Evolutionary conservation across 2,888 invertebrate genomes (phyloP).

Genomic region (Amphiduros pacificus): DNA sequence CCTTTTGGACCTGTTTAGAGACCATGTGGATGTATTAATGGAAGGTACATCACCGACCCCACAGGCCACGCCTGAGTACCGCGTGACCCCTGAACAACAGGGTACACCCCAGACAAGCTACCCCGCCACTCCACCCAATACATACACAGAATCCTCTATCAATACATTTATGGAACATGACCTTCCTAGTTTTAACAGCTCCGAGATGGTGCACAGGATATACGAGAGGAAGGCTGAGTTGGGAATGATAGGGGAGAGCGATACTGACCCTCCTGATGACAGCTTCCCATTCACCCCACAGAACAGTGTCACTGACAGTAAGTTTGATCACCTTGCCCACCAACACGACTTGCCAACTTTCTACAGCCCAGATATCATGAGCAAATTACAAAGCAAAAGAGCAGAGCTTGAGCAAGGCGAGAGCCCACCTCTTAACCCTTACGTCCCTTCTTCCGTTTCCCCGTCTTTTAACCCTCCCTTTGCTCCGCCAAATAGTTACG

Average conservation of each 20-base stretch:
- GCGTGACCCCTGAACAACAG: slow-evolving; percentile 5
- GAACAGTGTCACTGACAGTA: slow-evolving; percentile 56
- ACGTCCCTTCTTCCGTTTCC: not conserved
- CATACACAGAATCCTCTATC: slow-evolving; percentile 43
- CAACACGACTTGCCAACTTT: slow-evolving; percentile 12
- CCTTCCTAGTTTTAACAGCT: slow-evolving; percentile 60
- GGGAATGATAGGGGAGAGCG: slow-evolving; percentile 15
- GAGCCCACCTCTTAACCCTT: not conserved
- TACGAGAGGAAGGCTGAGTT: slow-evolving; percentile 57
- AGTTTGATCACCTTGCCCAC: slow-evolving; percentile 30
- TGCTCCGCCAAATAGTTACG: slow-evolving; percentile 14
- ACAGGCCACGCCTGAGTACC: slow-evolving; percentile 6
- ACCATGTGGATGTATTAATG: slow-evolving; percentile 5
- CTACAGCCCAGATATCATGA: slow-evolving; percentile 7
- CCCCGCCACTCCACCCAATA: slow-evolving; percentile 57
- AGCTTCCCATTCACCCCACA: slow-evolving; percentile 56
- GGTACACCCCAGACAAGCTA: slow-evolving; percentile 25
- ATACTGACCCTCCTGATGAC: not conserved
- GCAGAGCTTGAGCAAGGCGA: not conserved
- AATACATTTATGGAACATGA: slow-evolving; percentile 31
- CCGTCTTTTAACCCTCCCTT: not conserved
- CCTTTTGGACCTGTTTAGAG: slow-evolving; percentile 4
- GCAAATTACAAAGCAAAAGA: slow-evolving; percentile 8
- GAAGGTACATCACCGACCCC: not conserved
- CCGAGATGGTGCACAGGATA: slow-evolving; percentile 61